phyloP scores from a whole-genome alignment of 2,888 invertebrate genomes.

The Helleia helle region DNA sequence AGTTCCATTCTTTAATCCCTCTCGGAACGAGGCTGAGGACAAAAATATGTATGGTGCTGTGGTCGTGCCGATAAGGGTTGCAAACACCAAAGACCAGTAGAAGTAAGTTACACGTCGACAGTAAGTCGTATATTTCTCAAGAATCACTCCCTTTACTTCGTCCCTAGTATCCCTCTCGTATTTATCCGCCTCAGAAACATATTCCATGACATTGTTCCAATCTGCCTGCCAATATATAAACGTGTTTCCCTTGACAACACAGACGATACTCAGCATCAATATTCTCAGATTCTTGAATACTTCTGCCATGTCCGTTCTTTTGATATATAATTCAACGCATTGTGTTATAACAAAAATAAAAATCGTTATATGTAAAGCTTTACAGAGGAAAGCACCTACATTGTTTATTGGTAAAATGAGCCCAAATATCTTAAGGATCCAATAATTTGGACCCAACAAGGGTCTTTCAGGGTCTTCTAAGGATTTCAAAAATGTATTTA shows the following conservation, averaged over 20 bases:
- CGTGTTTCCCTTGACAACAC: conserved; percentile 41
- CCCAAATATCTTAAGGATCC: conserved; percentile 40
- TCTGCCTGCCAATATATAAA: conserved; percentile 44
- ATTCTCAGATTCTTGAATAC: conserved; percentile 53
- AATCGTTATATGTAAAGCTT: conserved; percentile 37
- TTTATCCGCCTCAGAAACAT: conserved; percentile 45
- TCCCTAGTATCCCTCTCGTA: conserved; percentile 40
- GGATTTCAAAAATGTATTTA: conserved; percentile 29
- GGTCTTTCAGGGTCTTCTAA: conserved; percentile 40
- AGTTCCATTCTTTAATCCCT: conserved; percentile 38
- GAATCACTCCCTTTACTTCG: conserved; percentile 27
- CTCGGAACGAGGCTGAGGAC: conserved; percentile 36
- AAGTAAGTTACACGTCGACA: conserved; percentile 42
- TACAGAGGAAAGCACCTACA: conserved; percentile 26
- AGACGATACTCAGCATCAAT: conserved; percentile 53
- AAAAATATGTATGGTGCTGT: conserved; percentile 40
- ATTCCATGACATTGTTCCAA: conserved; percentile 45
- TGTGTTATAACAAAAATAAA: conserved; percentile 45
- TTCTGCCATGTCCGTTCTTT: conserved; percentile 42
- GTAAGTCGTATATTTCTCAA: conserved; percentile 45
- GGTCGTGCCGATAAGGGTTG: conserved; percentile 37
- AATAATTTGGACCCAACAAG: conserved; percentile 48
- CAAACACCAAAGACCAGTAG: conserved; percentile 50
- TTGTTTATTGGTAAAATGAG: conserved; percentile 40
- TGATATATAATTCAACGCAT: conserved; percentile 45